Conservation (phyloP, 2,797 vertebrate genomes). For the Pachyuromys duprasi region DNA sequence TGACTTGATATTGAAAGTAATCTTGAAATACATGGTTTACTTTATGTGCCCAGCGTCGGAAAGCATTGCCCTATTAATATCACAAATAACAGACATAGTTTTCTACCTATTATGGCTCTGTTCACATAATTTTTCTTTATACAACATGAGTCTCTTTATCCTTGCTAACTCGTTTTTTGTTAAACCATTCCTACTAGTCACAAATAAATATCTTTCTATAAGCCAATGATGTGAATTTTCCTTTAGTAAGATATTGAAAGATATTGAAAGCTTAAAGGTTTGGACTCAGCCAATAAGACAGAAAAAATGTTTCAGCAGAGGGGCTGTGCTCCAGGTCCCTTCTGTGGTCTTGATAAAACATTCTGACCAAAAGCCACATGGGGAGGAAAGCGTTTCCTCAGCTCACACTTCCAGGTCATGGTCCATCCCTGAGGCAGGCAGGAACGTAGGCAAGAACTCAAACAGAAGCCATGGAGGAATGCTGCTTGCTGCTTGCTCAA, state of each 20-base stretch:
- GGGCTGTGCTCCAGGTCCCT: not conserved
- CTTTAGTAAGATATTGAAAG: not conserved
- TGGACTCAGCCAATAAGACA: not conserved
- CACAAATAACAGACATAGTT: not conserved
- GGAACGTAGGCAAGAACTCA: not conserved
- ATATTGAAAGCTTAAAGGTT: not conserved
- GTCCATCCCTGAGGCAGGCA: not conserved
- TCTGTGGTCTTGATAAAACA: not conserved
- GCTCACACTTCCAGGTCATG: not conserved
- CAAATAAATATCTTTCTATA: not conserved
- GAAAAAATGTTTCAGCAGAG: not conserved
- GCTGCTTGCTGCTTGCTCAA: not conserved
- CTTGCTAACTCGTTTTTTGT: not conserved
- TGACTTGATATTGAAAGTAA: constrained; percentile 47
- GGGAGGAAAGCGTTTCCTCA: not conserved
- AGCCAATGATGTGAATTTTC: not conserved
- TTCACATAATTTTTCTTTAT: not conserved
- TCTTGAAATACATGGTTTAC: constrained; percentile 15
- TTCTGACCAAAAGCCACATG: not conserved
- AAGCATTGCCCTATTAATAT: constrained; percentile 41
- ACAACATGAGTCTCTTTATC: not conserved
- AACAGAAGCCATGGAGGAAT: not conserved
- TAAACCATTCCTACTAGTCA: not conserved
- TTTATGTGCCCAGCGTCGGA: not conserved
- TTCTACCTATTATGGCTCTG: not conserved